Conservation (phyloP, 2,888 invertebrate species). For the Aspidiotus destructor region DNA sequence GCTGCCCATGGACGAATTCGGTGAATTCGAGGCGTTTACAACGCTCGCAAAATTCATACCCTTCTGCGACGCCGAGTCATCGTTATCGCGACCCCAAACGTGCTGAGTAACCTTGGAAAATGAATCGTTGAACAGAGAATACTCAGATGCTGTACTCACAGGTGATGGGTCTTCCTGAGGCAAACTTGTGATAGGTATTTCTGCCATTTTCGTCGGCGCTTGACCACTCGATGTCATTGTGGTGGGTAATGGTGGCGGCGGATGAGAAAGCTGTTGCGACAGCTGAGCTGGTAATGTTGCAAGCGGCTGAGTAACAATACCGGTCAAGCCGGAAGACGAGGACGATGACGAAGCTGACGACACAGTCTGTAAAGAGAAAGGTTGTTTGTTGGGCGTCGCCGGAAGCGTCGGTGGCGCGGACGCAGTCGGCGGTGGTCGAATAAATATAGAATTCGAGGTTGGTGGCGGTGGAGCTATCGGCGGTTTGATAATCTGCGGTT, state of each 20-base stretch:
- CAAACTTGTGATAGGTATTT: conserved; percentile 21
- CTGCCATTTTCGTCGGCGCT: conserved; percentile 31
- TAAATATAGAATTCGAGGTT: conserved; percentile 36
- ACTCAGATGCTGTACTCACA: conserved; percentile 47
- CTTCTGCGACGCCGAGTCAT: conserved; percentile 47
- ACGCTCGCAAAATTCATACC: conserved; percentile 64
- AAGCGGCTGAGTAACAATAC: conserved; percentile 19
- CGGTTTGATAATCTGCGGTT: conserved; percentile 38
- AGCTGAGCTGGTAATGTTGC: conserved; percentile 30
- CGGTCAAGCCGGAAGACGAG: neutral
- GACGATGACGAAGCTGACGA: conserved; percentile 10
- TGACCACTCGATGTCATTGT: conserved; percentile 15
- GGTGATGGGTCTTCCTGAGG: conserved; percentile 26
- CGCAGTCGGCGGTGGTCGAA: conserved; percentile 23
- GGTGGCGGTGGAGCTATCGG: conserved; percentile 37
- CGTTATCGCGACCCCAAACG: conserved; percentile 51
- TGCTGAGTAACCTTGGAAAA: conserved; percentile 56
- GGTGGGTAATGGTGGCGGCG: conserved; percentile 29
- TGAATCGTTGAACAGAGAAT: conserved; percentile 76
- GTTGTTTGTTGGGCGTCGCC: conserved; percentile 39
- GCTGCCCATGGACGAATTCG: conserved; percentile 42
- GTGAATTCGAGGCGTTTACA: conserved; percentile 48
- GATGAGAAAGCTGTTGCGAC: conserved; percentile 31
- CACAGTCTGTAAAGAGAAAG: conserved; percentile 38
- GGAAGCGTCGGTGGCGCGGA: conserved; percentile 32